Conservation (phyloP, 53 echinoderm and acorn worm genomes). For the Crossaster papposus region DNA sequence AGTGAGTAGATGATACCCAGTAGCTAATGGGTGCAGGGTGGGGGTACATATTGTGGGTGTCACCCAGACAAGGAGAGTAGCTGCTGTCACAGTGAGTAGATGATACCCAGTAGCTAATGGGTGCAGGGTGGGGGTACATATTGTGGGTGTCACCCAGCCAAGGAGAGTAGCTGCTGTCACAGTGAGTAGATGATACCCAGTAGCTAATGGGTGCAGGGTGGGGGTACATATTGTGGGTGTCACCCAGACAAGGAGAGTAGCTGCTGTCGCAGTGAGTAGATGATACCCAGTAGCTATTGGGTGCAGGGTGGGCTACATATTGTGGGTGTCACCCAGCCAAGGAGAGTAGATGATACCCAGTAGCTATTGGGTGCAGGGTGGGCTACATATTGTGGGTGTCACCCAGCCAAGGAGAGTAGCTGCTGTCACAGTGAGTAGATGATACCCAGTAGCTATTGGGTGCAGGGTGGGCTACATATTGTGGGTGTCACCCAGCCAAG, state of each 20-base stretch:
- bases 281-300: background rate
- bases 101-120: slow-evolving; percentile 76
- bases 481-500: too few species aligned
- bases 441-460: background rate
- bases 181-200: slow-evolving; percentile 60
- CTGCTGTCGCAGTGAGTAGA: slow-evolving; percentile 82
- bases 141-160: slow-evolving; percentile 79
- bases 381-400: slow-evolving; percentile 76
- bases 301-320: background rate
- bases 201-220: slow-evolving; percentile 85
- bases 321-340: slow-evolving; percentile 51
- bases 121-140: slow-evolving; percentile 72
- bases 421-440: slow-evolving; percentile 79
- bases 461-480: background rate
- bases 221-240: slow-evolving; percentile 79
- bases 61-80: slow-evolving; percentile 87
- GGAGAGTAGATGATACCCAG: slow-evolving; percentile 48
- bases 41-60: slow-evolving; percentile 65
- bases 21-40: slow-evolving; percentile 17
- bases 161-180: slow-evolving; percentile 70
- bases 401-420: slow-evolving; percentile 81
- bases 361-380: slow-evolving; percentile 91
- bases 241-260: slow-evolving; percentile 88
- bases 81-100: slow-evolving; percentile 2
- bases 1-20: slow-evolving; percentile 26